Evolutionary conservation across 2,888 invertebrate genomes (phyloP), one percentile per base, ranked within the genome.

Genomic region (Calliopum simillimum): DNA sequence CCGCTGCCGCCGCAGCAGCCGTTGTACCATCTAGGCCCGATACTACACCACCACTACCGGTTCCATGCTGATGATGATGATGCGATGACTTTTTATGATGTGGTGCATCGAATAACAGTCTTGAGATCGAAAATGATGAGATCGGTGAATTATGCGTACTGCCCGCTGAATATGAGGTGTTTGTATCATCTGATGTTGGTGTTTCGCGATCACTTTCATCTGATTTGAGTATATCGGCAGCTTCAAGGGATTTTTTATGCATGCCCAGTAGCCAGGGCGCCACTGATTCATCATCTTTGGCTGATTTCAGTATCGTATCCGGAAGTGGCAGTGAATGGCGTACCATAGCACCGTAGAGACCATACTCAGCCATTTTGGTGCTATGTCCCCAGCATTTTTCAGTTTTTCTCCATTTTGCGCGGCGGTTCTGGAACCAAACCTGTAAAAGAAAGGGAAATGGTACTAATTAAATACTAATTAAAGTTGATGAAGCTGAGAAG

Each of bases 361-460:
- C 99, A 85, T 99, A 99, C 88, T 99, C 99, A 76, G 99, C 99
- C 99, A 99, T 99, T 84, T 99, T 99, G 79, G 99, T 99, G 84
- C 97, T 97, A 80, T 97, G 91, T 61, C 99, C 99, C 99, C 99
- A 99, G 79, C 98, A 98, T 86, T 99, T 99, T 88, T 99, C 99
- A 68, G 99, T 99, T 87, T 99, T 99, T 74, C 99, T 93, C 99
- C 99, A 99, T 86, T 99, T 99, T 81, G 99, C 99, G 56, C 99
- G 90, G 33, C 99, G 91, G 88, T 99, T 99, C 89, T 86, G 86
- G 80, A 86, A 99, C 99, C 99, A 99, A 68, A 99, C 99, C 99
- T 99, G 89, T 1, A 88, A 89, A 74, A 77, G 74, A 44, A 58
- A 74, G 49, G n/a, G 73, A 19, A 21, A 33, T 64, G 23, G 25